These are phyloP conservation scores for Brachirus orientalis DNA, from an alignment of 2,113 vertebrate species.

Conservation along the genomic window DNA sequence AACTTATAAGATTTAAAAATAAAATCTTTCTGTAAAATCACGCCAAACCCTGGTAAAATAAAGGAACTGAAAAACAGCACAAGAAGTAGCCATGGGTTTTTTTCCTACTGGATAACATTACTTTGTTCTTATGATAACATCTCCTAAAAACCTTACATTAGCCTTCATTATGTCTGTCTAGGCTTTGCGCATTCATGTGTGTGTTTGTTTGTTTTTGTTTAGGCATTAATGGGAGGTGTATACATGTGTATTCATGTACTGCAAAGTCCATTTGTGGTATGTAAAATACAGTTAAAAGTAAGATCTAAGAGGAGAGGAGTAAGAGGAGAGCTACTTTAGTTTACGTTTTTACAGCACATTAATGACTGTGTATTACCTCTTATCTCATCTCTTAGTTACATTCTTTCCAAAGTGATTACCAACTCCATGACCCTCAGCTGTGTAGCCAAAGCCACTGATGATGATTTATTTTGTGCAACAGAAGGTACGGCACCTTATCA, in stretches of 20 bases:
- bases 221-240: background rate
- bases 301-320: too few relatives aligned
- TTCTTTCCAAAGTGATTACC: slow-evolving; percentile 8
- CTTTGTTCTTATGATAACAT: slow-evolving; percentile 41
- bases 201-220: background rate
- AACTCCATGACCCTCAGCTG: slow-evolving; percentile 1
- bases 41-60: slow-evolving; percentile 13
- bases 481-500: background rate
- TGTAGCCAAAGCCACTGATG: slow-evolving; percentile 7
- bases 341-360: slow-evolving; percentile 2
- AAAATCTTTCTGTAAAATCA: slow-evolving; percentile 9
- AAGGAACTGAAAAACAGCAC: slow-evolving; percentile 26
- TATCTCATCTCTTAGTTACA: slow-evolving; percentile 11
- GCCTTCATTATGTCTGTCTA: slow-evolving; percentile 36
- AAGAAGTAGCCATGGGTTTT: slow-evolving; percentile 10
- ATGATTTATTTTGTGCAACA: background rate
- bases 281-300: background rate
- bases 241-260: slow-evolving; percentile 4
- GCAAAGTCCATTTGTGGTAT: background rate
- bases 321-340: background rate
- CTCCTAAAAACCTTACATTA: slow-evolving; percentile 40
- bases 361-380: slow-evolving; percentile 9
- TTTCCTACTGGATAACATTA: slow-evolving; percentile 37
- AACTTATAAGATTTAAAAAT: too few relatives aligned
- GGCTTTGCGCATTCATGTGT: slow-evolving; percentile 8